These are phyloP conservation scores for Drosophila maculinotata DNA, from an alignment of 2,888 invertebrate species.

Conservation along the genomic window DNA sequence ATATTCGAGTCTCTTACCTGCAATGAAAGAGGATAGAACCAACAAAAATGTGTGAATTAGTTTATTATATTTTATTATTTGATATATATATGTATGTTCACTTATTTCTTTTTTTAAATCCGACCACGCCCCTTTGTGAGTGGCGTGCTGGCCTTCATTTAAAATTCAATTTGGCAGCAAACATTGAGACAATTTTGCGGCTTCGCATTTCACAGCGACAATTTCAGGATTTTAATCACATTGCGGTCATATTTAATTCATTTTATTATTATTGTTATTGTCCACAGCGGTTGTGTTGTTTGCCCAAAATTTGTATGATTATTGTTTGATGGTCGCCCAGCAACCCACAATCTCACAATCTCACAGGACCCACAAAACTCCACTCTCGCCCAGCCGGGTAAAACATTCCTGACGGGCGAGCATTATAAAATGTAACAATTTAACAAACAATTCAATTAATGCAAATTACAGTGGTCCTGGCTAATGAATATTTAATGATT, in stretches of 20 bases:
- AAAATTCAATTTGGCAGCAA: constrained; percentile 67
- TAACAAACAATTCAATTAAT: constrained; percentile 82
- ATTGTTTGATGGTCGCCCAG: constrained; percentile 47
- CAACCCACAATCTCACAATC: neutral
- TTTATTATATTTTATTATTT: no score
- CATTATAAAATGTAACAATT: constrained; percentile 67
- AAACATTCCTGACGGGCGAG: no score
- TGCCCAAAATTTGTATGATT: constrained; percentile 45
- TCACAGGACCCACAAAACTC: no score
- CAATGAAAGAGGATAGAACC: constrained; percentile 36
- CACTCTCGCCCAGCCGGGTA: no score
- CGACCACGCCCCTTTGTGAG: constrained; percentile 1
- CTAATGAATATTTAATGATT: constrained; percentile 81
- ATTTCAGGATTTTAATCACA: constrained; percentile 76
- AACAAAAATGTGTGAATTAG: constrained; percentile 29
- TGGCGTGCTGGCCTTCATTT: constrained; percentile 59
- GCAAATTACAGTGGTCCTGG: constrained; percentile 72
- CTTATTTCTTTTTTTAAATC: neutral
- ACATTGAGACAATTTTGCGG: constrained; percentile 52
- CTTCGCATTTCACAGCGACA: constrained; percentile 57
- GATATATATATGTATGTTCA: constrained; percentile 1
- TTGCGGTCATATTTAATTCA: constrained; percentile 79
- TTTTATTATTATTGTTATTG: constrained; percentile 78
- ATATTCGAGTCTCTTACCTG: constrained; percentile 58
- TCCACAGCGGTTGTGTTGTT: constrained; percentile 22